Evolutionary conservation across 2,888 invertebrate species (phyloP).

Genomic region (Torymus auratus): DNA sequence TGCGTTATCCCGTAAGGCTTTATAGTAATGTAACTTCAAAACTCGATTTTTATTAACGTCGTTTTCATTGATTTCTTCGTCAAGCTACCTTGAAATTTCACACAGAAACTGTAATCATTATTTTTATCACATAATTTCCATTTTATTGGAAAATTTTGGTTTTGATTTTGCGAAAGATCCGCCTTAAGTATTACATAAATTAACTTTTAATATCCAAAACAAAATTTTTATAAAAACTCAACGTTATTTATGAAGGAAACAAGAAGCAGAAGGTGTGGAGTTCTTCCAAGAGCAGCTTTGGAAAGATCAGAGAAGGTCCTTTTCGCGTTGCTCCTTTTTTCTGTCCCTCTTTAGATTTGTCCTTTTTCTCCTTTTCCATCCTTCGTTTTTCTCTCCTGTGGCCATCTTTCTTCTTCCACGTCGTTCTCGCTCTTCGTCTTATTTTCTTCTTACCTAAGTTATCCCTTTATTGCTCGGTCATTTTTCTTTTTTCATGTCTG

Average conservation of each 20-base stretch:
- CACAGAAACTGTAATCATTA: too few species aligned
- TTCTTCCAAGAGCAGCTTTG: not conserved
- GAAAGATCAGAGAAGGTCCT: conserved; percentile 19
- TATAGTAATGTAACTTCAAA: too few species aligned
- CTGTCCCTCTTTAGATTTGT: conserved; percentile 40
- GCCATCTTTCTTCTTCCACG: conserved; percentile 35
- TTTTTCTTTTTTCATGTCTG: conserved; percentile 7
- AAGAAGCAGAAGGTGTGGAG: not conserved
- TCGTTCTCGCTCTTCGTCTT: not conserved
- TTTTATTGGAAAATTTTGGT: too few species aligned
- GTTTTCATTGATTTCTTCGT: too few species aligned
- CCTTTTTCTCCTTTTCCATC: conserved; percentile 43
- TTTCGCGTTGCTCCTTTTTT: conserved; percentile 14
- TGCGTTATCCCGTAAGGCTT: too few species aligned
- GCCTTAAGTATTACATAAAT: not conserved
- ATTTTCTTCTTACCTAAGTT: conserved; percentile 4
- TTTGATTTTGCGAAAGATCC: too few species aligned
- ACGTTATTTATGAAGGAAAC: conserved; percentile 6
- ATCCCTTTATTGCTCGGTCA: not conserved
- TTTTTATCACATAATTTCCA: too few species aligned
- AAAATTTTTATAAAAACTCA: conserved; percentile 9
- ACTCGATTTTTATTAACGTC: too few species aligned
- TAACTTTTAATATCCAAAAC: not conserved
- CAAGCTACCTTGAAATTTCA: too few species aligned
- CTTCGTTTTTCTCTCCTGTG: conserved; percentile 37